Conservation (phyloP, 2,797 vertebrate genomes). For the Mionectes olivaceus region DNA sequence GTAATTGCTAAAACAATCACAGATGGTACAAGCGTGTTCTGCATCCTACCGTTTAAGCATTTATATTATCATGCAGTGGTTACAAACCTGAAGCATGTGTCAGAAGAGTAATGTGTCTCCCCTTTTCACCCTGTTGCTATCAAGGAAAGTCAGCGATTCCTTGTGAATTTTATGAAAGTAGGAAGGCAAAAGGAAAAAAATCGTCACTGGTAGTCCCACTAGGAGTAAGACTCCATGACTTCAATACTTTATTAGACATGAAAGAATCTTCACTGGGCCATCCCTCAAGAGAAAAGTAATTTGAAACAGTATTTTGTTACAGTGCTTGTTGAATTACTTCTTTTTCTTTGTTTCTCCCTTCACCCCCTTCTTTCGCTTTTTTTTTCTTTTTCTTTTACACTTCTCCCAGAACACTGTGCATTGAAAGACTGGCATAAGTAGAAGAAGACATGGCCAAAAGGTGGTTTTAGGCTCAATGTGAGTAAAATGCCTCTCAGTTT, state of each 20-base stretch:
- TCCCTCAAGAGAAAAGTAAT: neutral
- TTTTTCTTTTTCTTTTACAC: neutral
- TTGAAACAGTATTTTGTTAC: neutral
- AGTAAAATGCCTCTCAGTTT: neutral
- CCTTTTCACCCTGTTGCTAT: neutral
- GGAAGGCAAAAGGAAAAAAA: neutral
- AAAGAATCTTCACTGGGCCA: neutral
- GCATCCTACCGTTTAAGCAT: neutral
- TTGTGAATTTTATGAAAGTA: neutral
- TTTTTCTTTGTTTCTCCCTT: neutral
- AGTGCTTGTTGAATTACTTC: neutral
- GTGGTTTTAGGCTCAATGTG: neutral
- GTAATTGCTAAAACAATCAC: neutral
- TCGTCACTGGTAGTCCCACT: neutral
- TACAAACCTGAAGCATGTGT: fast-evolving
- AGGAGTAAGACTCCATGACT: neutral
- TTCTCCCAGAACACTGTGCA: neutral
- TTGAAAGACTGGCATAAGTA: neutral
- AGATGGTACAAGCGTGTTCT: neutral
- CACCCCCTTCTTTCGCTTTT: neutral
- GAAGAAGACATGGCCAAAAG: neutral
- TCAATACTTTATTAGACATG: neutral
- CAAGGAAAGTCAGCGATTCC: neutral
- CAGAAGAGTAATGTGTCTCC: neutral
- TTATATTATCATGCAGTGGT: neutral